Percentiles rank a stretch among this genome's conserved stretches.
phyloP scores from a whole-genome alignment of 2,888 invertebrate genomes.

The Alcis repandata region DNA sequence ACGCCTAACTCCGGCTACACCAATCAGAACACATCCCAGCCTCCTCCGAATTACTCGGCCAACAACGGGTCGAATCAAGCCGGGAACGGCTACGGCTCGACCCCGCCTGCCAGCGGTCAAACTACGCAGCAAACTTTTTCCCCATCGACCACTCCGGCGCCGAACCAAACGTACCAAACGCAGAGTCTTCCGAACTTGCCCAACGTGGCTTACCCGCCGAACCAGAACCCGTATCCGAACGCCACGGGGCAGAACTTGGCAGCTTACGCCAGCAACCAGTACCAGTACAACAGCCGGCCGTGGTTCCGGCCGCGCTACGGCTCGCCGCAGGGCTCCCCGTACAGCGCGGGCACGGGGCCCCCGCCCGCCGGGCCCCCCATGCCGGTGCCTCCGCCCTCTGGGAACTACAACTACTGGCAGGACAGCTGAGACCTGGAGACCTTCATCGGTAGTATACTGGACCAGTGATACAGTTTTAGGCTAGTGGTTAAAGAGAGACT shows the following conservation, averaged over 20 bases:
- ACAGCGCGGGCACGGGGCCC: constrained; percentile 66
- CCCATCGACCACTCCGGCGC: constrained; percentile 76
- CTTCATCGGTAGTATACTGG: constrained; percentile 56
- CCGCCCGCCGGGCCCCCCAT: constrained; percentile 69
- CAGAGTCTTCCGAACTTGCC: constrained; percentile 69
- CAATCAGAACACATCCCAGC: constrained; percentile 63
- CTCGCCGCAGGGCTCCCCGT: constrained; percentile 78
- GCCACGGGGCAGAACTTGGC: constrained; percentile 82
- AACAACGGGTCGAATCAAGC: constrained; percentile 71
- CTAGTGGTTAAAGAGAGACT: constrained; percentile 62
- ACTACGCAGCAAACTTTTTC: constrained; percentile 72
- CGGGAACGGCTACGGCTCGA: constrained; percentile 60
- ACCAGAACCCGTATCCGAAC: constrained; percentile 79
- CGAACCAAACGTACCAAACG: constrained; percentile 70
- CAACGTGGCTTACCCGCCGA: constrained; percentile 68
- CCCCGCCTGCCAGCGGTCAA: constrained; percentile 65
- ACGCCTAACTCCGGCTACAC: constrained; percentile 52
- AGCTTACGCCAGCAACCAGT: constrained; percentile 80
- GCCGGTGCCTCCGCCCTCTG: constrained; percentile 76
- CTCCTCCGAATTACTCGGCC: constrained; percentile 67
- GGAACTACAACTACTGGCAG: constrained; percentile 82
- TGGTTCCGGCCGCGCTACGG: constrained; percentile 81
- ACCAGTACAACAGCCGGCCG: constrained; percentile 78
- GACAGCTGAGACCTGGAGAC: constrained; percentile 77
- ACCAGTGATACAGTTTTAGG: constrained; percentile 55